Evolutionary conservation across 2,888 invertebrate genomes (phyloP).

Genomic region (Cyclophora punctaria): DNA sequence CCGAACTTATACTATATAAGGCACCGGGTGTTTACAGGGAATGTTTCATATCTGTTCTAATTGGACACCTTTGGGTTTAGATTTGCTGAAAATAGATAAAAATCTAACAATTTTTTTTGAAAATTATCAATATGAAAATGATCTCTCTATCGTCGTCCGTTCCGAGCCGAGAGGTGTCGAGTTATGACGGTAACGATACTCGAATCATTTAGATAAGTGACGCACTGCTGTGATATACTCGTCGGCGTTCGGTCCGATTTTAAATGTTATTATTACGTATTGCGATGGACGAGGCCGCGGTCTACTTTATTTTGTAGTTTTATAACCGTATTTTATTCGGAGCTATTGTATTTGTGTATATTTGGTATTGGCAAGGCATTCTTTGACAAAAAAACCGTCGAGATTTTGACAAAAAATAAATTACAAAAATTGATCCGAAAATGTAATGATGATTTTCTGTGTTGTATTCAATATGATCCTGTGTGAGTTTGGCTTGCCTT

Average conservation of each 20-base stretch:
- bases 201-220: conserved; percentile 56
- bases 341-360: conserved; percentile 2
- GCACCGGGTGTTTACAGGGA: conserved; percentile 66
- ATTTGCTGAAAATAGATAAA: neutral
- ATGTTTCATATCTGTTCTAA: conserved; percentile 29
- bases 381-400: conserved; percentile 1
- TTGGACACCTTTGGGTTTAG: conserved; percentile 9
- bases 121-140: neutral
- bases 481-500: conserved; percentile 13
- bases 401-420: neutral
- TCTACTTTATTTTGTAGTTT: conserved; percentile 23
- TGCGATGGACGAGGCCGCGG: conserved; percentile 25
- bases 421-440: neutral
- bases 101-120: no score
- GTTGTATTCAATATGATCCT: no score
- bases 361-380: conserved; percentile 9
- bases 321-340: conserved; percentile 1
- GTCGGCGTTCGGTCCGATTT: conserved; percentile 44
- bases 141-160: neutral
- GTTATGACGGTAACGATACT: conserved; percentile 27
- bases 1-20: conserved; percentile 20
- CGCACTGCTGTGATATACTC: conserved; percentile 65
- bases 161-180: conserved; percentile 8
- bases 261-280: conserved; percentile 27
- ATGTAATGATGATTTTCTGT: neutral